Evolutionary conservation across 1,140 invertebrate species (phyloP).

Genomic region (Caenorhabditis briggsae): DNA sequence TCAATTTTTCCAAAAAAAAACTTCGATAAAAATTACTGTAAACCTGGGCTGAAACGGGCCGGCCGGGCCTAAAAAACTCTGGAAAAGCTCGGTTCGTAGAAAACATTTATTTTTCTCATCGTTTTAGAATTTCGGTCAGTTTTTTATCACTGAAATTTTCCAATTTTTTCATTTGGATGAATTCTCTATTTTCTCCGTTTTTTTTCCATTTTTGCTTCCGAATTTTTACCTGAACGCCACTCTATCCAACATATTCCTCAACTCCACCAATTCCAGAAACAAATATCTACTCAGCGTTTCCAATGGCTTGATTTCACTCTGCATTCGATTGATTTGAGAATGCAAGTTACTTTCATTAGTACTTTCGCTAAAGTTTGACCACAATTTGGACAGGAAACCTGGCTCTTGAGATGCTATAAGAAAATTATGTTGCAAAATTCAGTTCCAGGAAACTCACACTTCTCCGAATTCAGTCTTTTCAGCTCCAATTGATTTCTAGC

Average conservation of each 20-base stretch:
- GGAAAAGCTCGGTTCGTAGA: too few relatives aligned
- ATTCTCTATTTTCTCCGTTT: too few relatives aligned
- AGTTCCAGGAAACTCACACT: slow-evolving; percentile 67
- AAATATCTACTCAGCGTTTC: slow-evolving; percentile 93
- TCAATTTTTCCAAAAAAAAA: too few relatives aligned
- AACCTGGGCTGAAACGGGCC: too few relatives aligned
- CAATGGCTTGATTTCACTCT: slow-evolving; percentile 86
- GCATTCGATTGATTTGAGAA: neutral
- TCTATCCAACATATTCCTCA: slow-evolving; percentile 86
- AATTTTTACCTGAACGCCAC: slow-evolving; percentile 6
- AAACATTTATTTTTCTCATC: too few relatives aligned
- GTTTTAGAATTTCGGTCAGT: too few relatives aligned
- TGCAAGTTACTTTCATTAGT: slow-evolving; percentile 11
- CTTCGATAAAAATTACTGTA: too few relatives aligned
- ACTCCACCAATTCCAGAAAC: slow-evolving; percentile 94
- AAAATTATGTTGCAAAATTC: slow-evolving; percentile 53
- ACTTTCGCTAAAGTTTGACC: slow-evolving; percentile 17
- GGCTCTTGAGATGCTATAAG: slow-evolving; percentile 72
- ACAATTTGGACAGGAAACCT: slow-evolving; percentile 58
- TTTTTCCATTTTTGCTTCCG: slow-evolving; percentile 83
- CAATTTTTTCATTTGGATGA: too few relatives aligned
- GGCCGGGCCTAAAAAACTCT: too few relatives aligned
- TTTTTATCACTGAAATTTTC: too few relatives aligned
- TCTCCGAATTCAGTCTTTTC: slow-evolving; percentile 51
- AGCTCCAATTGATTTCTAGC: slow-evolving; percentile 70